Evolutionary conservation across 37 sponge, comb jelly and placozoan species (phyloP).

Genomic region (Halisarca cf. caerulea): DNA sequence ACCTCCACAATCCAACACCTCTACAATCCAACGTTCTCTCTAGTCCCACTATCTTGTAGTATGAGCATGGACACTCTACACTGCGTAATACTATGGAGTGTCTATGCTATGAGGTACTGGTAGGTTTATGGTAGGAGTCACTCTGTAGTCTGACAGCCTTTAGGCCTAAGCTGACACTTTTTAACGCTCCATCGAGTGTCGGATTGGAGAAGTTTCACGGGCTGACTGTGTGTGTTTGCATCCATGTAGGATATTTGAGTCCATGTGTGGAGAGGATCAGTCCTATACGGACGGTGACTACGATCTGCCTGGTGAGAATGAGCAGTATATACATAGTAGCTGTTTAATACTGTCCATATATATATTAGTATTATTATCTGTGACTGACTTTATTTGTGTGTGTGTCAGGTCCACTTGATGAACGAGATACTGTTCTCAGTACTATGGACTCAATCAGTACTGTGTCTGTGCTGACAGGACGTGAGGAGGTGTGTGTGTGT

Average conservation of each 20-base stretch:
- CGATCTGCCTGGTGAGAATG: background rate
- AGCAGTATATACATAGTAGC: background rate
- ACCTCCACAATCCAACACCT: no score
- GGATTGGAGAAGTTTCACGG: no score
- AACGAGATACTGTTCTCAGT: conserved; percentile 7
- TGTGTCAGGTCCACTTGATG: background rate
- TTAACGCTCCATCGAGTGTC: no score
- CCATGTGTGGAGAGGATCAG: conserved; percentile 56
- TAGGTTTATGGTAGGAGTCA: no score
- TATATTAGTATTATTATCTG: background rate
- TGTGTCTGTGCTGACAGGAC: background rate
- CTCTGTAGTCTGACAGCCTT: no score
- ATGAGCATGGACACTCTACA: no score
- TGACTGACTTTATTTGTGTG: background rate
- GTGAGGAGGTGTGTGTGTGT: conserved; percentile 10
- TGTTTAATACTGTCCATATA: background rate
- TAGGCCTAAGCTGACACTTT: no score
- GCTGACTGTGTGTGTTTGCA: no score
- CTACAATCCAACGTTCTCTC: no score
- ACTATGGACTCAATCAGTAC: background rate
- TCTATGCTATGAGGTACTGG: no score
- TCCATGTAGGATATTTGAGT: conserved; percentile 72
- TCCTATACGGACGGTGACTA: background rate
- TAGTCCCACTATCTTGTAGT: no score
- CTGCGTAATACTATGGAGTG: no score